phyloP scores from a whole-genome alignment of 2,888 invertebrate genomes.

The Lasioglossum malachurum region DNA sequence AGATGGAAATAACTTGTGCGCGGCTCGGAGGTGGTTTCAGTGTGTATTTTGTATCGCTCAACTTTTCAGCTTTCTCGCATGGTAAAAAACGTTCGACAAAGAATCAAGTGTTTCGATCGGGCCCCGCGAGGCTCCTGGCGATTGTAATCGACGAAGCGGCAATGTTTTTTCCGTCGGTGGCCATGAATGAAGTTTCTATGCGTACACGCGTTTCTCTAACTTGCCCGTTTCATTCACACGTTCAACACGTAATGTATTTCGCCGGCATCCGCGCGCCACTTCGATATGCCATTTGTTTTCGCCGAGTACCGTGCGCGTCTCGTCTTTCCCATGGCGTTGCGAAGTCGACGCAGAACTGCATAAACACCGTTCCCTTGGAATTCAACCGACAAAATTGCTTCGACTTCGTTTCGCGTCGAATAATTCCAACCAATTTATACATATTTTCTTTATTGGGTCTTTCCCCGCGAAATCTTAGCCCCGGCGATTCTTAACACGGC shows the following conservation, averaged over 20 bases:
- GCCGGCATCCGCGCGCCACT: conserved; percentile 3
- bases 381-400: no score
- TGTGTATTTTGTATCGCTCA: conserved; percentile 8
- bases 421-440: no score
- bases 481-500: not conserved
- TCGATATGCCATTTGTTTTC: conserved; percentile 60
- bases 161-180: conserved; percentile 52
- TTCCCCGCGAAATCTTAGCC: no score
- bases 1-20: conserved; percentile 21
- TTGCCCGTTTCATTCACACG: conserved; percentile 64
- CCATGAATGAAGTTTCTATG: conserved; percentile 66
- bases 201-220: conserved; percentile 33
- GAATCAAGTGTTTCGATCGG: conserved; percentile 51
- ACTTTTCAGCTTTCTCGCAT: conserved; percentile 44
- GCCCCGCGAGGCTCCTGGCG: conserved; percentile 9
- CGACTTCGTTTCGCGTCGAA: no score
- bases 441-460: no score
- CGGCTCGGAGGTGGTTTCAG: no score
- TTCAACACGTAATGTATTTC: conserved; percentile 39
- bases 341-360: no score
- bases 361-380: no score
- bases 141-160: conserved; percentile 50
- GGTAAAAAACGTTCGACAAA: conserved; percentile 50
- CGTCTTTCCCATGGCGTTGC: conserved; percentile 19
- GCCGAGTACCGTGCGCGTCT: not conserved